Evolutionary conservation across 2,888 invertebrate genomes (phyloP), one percentile per base, ranked within the genome.

Genomic region (Orchesella flavescens): DNA sequence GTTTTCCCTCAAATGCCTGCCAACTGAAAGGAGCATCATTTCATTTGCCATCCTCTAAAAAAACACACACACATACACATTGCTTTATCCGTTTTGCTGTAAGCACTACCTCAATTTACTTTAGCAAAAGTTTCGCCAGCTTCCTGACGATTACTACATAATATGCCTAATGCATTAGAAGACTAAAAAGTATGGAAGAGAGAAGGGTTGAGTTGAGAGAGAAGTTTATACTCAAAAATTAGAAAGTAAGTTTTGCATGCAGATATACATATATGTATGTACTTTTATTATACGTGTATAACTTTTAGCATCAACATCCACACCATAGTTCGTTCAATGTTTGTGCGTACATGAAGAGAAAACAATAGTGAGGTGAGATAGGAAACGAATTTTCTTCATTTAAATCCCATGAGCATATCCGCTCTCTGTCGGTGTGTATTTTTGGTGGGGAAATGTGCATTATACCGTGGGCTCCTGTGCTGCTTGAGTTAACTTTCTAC

Each of bases 331-430:
- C 19, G 43, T 34, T 34, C 34, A 34, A n/a, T 73, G 13, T 59
- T n/a, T 53, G 74, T 59, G 59, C 59, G 49, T 17, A 15, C 34
- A 34, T 7, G 65, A 19, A 44, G 49, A 10, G 10, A 12, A 72
- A 23, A 72, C 55, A 72, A 57, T 57, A 55, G 46, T 10, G 19
- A 15, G 59, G 76, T 76, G 55, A 53, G 13, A 49, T 15, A 21
- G 53, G 23, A 69, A 74, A 23, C 49, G 61, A 71, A 77, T 15
- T 34, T 43, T 78, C 53, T 78, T 71, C 63, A 78, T 71, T 78
- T 61, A 34, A 78, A 78, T 78, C 77, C 61, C 68, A 44, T 23
- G 76, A 77, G 76, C 59, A 68, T 77, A 23, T 65, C 46, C 59
- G 13, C 71, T 78, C 53, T 49, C 19, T 24, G 24, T 61, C 9